A percentile compares a stretch with the other conserved stretches of the same genome.
These are phyloP conservation scores for Teleiodes luculella DNA, from an alignment of 2,888 invertebrate species.

Conservation along the genomic window DNA sequence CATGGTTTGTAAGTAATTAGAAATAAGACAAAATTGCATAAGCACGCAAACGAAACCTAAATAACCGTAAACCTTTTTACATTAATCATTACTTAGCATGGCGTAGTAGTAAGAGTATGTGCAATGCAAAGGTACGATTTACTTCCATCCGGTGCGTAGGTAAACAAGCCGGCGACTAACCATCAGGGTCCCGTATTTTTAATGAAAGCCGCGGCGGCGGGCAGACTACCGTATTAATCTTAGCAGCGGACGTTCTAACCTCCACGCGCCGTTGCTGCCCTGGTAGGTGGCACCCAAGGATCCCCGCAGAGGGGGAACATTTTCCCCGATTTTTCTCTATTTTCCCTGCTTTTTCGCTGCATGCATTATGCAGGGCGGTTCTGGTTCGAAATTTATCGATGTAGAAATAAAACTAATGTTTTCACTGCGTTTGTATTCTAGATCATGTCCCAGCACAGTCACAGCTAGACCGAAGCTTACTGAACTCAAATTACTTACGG, in stretches of 20 bases:
- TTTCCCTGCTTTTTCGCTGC: conserved; percentile 58
- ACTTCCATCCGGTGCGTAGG: conserved; percentile 13
- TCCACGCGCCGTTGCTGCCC: conserved; percentile 60
- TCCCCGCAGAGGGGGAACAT: conserved; percentile 56
- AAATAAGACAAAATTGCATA: too few relatives aligned
- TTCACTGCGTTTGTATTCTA: conserved; percentile 20
- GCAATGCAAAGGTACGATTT: neutral
- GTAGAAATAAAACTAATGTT: conserved; percentile 61
- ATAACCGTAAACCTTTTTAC: too few relatives aligned
- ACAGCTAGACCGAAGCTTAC: neutral
- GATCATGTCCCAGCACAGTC: neutral
- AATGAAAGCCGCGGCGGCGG: conserved; percentile 72
- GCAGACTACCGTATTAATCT: conserved; percentile 74
- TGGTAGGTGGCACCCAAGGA: conserved; percentile 66
- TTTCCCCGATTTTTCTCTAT: conserved; percentile 59
- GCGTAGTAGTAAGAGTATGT: too few relatives aligned
- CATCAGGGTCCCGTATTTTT: conserved; percentile 62
- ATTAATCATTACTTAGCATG: too few relatives aligned
- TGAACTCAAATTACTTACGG: neutral
- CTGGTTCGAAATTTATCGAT: conserved; percentile 62
- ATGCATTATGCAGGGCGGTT: conserved; percentile 70
- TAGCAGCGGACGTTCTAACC: conserved; percentile 54
- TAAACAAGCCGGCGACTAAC: conserved; percentile 40
- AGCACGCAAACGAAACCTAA: too few relatives aligned
- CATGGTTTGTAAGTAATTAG: too few relatives aligned